Base-by-base conservation (phyloP, 2,797 vertebrate species). In the Graptemys geographica region DNA sequence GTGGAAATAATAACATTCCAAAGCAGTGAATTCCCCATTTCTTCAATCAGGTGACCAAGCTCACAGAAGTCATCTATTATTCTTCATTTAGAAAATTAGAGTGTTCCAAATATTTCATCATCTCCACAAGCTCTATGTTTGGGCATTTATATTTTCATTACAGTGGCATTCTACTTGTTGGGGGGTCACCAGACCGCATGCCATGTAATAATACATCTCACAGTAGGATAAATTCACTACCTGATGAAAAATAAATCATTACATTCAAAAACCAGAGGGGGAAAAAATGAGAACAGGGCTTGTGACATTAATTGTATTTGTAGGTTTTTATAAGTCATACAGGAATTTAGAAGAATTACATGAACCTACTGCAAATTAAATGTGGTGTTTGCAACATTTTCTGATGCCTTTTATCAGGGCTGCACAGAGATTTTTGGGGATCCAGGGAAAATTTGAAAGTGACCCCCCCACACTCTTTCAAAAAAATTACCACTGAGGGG, bases 171-270 rank as follows among this genome's bases (percentile, higher is more conserved):
- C 23, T 78, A 5, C 11, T 88, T 86, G n/a, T 16, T 37, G 12
- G 6, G 25, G 6, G 0, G 18, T 79, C 33, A 33, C 19, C 18
- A 3, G 82, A 88, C 15, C 6, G 12, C 79, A 86, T 1, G 6
- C 0, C 49, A 6, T n/a, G 8, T 79, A 82, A 89, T 12, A 12
- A 88, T 57, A 55, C 2, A 89, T 4, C 16, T 81, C 55, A 90
- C 52, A 83, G 1, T 41, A 8, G 13, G 2, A 3, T 76, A 87
- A 85, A 62, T 4, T 52, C 10, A 76, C 33, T 31, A 21, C 65
- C 31, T 86, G 33, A 90, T 62, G 49, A 69, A 93, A 95, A 90
- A 84, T 2, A 92, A 95, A 91, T 88, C 25, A 33, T 55, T 74
- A 18, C 49, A 52, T 59, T 88, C 6, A 90, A n/a, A 31, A 94